Evolutionary conservation across 2,797 vertebrate genomes (phyloP), one percentile per base, ranked within the genome.

Genomic region (Tokudaia tokunoshimensis): DNA sequence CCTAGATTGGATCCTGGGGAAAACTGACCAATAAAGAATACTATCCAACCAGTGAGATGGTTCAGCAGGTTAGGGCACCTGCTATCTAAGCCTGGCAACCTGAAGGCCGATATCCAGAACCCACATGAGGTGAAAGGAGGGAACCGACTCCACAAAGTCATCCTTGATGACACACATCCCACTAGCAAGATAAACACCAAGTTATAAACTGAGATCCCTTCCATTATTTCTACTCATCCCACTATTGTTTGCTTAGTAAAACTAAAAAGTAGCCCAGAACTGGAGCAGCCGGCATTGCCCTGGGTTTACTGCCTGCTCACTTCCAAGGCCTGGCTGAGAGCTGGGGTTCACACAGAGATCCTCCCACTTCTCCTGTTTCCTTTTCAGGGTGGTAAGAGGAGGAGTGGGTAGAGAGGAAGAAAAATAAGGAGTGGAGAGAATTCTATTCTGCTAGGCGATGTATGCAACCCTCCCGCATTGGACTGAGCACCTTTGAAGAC

Each of bases 401-500:
- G 29, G 85, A 88, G 15, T 91, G 34, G 79, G 47, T 37, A 86
- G 26, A 85, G 83, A 94, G 26, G 20, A 89, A 95, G 95, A 91
- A 98, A 98, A 96, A 0, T 2, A 41, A 47, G 12, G 13, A 12
- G 17, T 3, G 65, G 75, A 57, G 82, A 5, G 1, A 10, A 8
- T 55, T 50, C 92, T 65, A 78, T 96, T 96, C 95, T 98, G 94
- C 95, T 87, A 81, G 96, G 72, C 84, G 1, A 31, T n/a, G 5
- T 78, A 74, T 95, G 70, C 96, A 96, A 83, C 94, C 96, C 93
- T 97, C 94, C 80, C 94, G 97, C 94, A 89, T 90, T 84, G 96
- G 94, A 97, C 92, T 96, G 96, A 98, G 96, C 95, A 93, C 87
- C 95, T 93, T 96, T 95, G 79, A 91, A 96, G 94, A 98, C 95